Evolutionary conservation across 1,140 invertebrate species (phyloP).

Genomic region (Sycophila sp.): DNA sequence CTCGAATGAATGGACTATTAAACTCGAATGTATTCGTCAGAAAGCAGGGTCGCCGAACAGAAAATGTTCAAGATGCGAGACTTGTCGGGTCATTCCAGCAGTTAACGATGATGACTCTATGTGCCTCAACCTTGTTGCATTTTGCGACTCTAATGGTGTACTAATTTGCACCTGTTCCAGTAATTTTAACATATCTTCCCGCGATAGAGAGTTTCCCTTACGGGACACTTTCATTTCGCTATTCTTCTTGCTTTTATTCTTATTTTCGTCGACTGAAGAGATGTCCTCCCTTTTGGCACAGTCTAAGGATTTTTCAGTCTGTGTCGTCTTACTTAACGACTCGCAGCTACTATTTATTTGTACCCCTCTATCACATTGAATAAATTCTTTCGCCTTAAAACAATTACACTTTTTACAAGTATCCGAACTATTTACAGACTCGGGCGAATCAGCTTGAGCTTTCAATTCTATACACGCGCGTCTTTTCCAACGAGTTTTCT

Average conservation of each 20-base stretch:
- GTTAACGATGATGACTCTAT: neutral
- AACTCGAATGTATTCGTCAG: conserved; percentile 45
- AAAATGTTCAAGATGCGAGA: conserved; percentile 58
- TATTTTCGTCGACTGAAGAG: neutral
- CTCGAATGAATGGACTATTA: no score
- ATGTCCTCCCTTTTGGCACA: conserved; percentile 18
- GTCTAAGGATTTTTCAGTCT: conserved; percentile 1
- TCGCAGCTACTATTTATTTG: neutral
- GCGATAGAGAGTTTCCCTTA: conserved; percentile 47
- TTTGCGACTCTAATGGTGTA: conserved; percentile 44
- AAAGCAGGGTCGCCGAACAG: conserved; percentile 57
- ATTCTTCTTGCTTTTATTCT: neutral
- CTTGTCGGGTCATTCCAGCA: conserved; percentile 50
- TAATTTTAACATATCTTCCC: conserved; percentile 58
- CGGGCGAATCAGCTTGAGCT: neutral
- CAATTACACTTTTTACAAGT: neutral
- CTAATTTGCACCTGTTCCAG: conserved; percentile 60
- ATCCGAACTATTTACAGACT: neutral
- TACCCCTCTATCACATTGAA: neutral
- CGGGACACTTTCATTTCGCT: neutral
- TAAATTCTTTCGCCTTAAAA: neutral
- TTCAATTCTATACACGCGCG: no score
- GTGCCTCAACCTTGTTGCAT: conserved; percentile 33
- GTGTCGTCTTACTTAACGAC: conserved; percentile 6
- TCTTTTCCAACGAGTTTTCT: neutral